Conservation (phyloP, 2,888 invertebrate genomes). For the Eilema caniola region DNA sequence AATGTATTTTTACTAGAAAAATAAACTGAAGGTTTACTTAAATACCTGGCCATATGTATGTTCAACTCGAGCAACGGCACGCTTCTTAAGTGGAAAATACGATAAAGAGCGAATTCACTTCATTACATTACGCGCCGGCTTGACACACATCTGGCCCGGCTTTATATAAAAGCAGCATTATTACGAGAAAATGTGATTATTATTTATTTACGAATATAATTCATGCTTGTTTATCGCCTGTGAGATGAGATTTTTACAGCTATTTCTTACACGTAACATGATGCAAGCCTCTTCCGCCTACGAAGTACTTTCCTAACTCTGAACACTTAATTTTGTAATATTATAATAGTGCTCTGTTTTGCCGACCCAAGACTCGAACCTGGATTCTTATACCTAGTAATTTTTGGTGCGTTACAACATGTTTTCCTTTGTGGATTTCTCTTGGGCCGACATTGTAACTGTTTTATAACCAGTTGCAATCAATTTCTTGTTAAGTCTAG, state of each 20-base stretch:
- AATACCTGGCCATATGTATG: constrained; percentile 22
- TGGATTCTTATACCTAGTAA: too few species aligned
- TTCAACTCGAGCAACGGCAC: constrained; percentile 10
- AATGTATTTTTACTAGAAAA: neutral
- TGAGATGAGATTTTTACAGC: neutral
- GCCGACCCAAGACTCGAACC: too few species aligned
- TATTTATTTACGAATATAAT: neutral
- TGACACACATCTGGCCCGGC: constrained; percentile 10
- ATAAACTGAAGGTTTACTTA: neutral
- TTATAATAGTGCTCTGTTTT: too few species aligned
- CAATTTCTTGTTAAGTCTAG: too few species aligned
- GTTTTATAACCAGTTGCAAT: too few species aligned
- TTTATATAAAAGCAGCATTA: constrained; percentile 26
- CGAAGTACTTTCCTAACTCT: neutral
- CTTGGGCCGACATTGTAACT: too few species aligned
- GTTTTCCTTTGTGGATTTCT: too few species aligned
- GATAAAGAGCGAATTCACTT: constrained; percentile 43
- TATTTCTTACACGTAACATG: neutral
- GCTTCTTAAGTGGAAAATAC: constrained; percentile 48
- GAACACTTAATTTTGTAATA: too few species aligned
- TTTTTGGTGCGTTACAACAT: too few species aligned
- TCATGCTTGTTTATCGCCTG: neutral
- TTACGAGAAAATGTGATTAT: constrained; percentile 19
- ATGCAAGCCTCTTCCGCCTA: neutral
- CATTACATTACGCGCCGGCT: constrained; percentile 46